Conservation (phyloP, 2,888 invertebrate species). For the Trichopria drosophilae region DNA sequence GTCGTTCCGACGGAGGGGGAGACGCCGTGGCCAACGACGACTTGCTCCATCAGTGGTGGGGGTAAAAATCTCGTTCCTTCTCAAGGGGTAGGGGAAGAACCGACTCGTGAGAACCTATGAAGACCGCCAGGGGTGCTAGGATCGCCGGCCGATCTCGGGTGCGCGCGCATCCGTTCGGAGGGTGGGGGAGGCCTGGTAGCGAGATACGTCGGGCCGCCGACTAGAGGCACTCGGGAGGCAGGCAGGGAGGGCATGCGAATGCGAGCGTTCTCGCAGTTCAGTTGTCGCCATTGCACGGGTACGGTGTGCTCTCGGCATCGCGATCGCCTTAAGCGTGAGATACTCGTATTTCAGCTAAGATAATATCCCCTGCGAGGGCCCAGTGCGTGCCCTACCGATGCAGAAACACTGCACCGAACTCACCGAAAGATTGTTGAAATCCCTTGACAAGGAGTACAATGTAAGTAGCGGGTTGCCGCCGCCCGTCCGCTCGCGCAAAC, state of each 20-base stretch:
- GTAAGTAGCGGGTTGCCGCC: conserved; percentile 76
- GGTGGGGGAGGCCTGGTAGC: too few relatives aligned
- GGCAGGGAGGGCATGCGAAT: conserved; percentile 53
- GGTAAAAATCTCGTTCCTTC: too few relatives aligned
- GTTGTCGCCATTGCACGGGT: conserved; percentile 61
- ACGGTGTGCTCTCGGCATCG: conserved; percentile 50
- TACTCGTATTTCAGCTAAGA: too few relatives aligned
- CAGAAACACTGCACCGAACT: conserved; percentile 71
- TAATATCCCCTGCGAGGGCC: conserved; percentile 52
- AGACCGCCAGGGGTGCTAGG: too few relatives aligned
- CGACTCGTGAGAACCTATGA: too few relatives aligned
- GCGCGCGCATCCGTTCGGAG: too few relatives aligned
- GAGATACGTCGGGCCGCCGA: conserved; percentile 47
- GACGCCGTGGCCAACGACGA: too few relatives aligned
- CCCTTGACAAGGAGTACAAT: conserved; percentile 96
- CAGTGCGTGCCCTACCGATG: conserved; percentile 60
- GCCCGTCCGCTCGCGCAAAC: conserved; percentile 65
- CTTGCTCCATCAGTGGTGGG: too few relatives aligned
- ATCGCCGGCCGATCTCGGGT: too few relatives aligned
- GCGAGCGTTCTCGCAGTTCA: conserved; percentile 55
- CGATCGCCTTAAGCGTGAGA: too few relatives aligned
- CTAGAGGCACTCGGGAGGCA: conserved; percentile 56
- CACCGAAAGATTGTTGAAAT: conserved; percentile 94
- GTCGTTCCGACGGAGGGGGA: too few relatives aligned
- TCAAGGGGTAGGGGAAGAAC: too few relatives aligned